A percentile compares a stretch with the other conserved stretches of the same genome.
phyloP scores from a whole-genome alignment of 2,888 invertebrate species.

The Andrena trimmerana region DNA sequence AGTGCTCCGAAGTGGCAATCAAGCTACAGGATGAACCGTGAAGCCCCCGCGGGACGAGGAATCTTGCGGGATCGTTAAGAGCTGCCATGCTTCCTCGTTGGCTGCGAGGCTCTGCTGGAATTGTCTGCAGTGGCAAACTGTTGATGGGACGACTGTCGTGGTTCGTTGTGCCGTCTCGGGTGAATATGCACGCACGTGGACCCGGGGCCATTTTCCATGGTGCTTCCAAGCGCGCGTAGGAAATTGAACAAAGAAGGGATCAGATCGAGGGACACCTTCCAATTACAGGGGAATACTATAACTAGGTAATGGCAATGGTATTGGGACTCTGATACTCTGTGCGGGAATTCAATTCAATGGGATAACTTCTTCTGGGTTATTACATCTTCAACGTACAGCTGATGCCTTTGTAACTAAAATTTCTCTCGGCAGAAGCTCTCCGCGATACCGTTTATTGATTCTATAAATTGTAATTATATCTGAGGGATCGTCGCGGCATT shows the following conservation, averaged over 20 bases:
- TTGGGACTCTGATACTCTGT: too few species aligned
- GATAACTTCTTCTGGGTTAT: too few species aligned
- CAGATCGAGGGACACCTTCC: too few species aligned
- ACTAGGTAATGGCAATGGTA: too few species aligned
- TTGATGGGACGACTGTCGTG: slow-evolving; percentile 14
- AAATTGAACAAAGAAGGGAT: too few species aligned
- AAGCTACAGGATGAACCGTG: neutral
- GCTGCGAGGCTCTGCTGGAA: slow-evolving; percentile 1
- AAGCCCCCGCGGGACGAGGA: neutral
- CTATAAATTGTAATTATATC: neutral
- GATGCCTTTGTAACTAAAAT: too few species aligned
- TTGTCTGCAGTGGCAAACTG: slow-evolving; percentile 22
- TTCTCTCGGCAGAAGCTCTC: neutral
- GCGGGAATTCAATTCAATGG: too few species aligned
- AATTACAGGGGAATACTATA: too few species aligned
- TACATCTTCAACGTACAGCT: too few species aligned
- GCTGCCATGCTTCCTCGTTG: slow-evolving; percentile 7
- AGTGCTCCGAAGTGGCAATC: slow-evolving; percentile 8
- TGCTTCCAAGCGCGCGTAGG: too few species aligned
- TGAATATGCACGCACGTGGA: neutral
- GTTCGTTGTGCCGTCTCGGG: neutral
- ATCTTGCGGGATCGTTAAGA: slow-evolving; percentile 17
- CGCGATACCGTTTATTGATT: neutral
- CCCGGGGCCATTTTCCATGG: too few species aligned
- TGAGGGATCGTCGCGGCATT: neutral